These are phyloP conservation scores for Gambelia wislizenii DNA, from an alignment of 2,797 vertebrate genomes.

Conservation along the genomic window DNA sequence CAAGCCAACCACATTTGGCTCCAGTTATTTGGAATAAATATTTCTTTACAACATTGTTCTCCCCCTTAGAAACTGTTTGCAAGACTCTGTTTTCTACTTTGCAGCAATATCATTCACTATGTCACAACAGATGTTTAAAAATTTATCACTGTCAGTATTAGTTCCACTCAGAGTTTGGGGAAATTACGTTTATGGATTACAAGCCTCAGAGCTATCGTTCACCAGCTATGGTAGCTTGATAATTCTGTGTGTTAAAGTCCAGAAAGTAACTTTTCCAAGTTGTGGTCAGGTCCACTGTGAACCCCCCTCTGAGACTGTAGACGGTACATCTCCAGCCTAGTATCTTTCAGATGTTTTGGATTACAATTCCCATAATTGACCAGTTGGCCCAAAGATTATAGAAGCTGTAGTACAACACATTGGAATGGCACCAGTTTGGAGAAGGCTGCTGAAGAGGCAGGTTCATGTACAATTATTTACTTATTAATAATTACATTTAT, in stretches of 20 bases:
- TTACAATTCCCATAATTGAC: too few species aligned
- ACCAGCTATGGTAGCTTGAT: neutral
- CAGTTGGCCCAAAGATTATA: too few species aligned
- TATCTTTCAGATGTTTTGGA: too few species aligned
- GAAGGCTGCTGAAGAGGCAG: neutral
- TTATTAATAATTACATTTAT: neutral
- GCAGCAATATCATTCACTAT: slow-evolving; percentile 18
- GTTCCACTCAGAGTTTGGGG: neutral
- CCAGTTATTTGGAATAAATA: slow-evolving; percentile 32
- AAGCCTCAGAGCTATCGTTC: too few species aligned
- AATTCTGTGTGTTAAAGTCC: too few species aligned
- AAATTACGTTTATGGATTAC: neutral
- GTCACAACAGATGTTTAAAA: slow-evolving; percentile 20
- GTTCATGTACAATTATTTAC: neutral
- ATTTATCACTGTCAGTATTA: slow-evolving; percentile 4
- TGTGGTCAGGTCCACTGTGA: neutral
- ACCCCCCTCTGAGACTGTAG: neutral
- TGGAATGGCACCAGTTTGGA: too few species aligned
- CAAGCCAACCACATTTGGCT: slow-evolving; percentile 41
- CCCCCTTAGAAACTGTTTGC: slow-evolving; percentile 24
- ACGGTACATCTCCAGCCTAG: too few species aligned
- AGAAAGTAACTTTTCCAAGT: neutral
- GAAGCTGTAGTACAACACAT: too few species aligned
- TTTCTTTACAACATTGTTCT: slow-evolving; percentile 50
- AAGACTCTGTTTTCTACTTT: slow-evolving; percentile 40